phyloP scores from a whole-genome alignment of 2,888 invertebrate species.

The Cataglyphis rosenhaueri region DNA sequence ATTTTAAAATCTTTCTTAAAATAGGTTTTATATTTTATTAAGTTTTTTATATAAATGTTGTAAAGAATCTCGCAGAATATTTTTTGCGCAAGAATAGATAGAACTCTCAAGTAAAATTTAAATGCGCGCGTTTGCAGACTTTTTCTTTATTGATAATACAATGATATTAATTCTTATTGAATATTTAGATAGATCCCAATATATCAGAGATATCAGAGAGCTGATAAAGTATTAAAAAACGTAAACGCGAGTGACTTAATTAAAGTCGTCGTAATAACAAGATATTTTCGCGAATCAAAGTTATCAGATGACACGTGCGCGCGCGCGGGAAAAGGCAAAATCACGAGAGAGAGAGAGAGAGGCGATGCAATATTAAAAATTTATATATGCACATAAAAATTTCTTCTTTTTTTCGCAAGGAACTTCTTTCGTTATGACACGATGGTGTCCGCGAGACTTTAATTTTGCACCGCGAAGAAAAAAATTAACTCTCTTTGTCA shows the following conservation, averaged over 20 bases:
- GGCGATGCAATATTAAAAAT: constrained; percentile 20
- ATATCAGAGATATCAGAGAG: neutral
- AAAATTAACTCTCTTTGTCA: constrained; percentile 60
- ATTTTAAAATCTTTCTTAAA: neutral
- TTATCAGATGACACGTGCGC: constrained; percentile 1
- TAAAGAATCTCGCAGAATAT: neutral
- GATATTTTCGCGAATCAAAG: neutral
- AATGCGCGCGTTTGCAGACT: neutral
- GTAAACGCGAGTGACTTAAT: neutral
- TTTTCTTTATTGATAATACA: neutral
- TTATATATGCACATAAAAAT: constrained; percentile 13
- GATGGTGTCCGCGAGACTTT: constrained; percentile 34
- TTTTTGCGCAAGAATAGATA: neutral
- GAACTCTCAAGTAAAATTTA: neutral
- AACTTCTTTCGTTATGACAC: constrained; percentile 13
- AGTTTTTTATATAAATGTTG: neutral
- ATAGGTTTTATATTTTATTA: neutral
- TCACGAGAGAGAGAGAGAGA: neutral
- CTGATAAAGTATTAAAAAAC: neutral
- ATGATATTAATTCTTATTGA: neutral
- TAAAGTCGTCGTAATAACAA: neutral
- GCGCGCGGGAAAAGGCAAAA: neutral
- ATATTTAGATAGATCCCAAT: neutral
- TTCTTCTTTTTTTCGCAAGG: neutral
- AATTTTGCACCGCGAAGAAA: constrained; percentile 40